phyloP scores from a whole-genome alignment of 2,797 vertebrate genomes.

The Leuciscus waleckii region DNA sequence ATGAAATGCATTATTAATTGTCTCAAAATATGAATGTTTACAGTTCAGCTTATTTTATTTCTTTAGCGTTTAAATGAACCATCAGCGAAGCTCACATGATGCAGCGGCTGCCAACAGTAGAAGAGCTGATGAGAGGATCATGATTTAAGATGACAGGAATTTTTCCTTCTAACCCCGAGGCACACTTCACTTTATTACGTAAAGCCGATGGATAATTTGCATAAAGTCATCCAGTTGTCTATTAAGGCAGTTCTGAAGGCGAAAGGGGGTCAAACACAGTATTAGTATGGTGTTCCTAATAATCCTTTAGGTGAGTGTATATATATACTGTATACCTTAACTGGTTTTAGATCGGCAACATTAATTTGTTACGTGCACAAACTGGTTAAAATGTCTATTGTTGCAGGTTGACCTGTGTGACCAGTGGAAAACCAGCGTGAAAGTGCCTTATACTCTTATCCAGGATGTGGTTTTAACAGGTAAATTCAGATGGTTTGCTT shows the following conservation, averaged over 20 bases:
- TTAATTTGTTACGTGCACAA: not conserved
- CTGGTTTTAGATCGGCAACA: not conserved
- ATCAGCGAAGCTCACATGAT: slow-evolving; percentile 9
- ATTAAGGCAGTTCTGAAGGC: too few species aligned
- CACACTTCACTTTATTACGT: too few species aligned
- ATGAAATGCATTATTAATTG: not conserved
- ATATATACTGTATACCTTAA: not conserved
- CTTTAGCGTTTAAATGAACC: not conserved
- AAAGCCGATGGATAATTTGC: too few species aligned
- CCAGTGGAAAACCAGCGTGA: not conserved
- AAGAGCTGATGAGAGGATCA: slow-evolving; percentile 7
- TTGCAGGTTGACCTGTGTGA: not conserved
- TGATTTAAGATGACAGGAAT: too few species aligned
- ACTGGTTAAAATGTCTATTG: not conserved
- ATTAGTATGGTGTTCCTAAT: too few species aligned
- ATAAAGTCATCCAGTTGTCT: too few species aligned
- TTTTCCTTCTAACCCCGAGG: too few species aligned
- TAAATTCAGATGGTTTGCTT: not conserved
- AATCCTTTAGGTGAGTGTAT: too few species aligned
- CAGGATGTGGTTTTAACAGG: not conserved
- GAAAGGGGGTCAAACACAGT: too few species aligned
- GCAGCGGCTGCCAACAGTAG: not conserved
- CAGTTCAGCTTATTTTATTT: not conserved
- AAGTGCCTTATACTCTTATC: not conserved
- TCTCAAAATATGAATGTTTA: not conserved